Conservation (phyloP, 2,113 vertebrate genomes). For the Esox niger region DNA sequence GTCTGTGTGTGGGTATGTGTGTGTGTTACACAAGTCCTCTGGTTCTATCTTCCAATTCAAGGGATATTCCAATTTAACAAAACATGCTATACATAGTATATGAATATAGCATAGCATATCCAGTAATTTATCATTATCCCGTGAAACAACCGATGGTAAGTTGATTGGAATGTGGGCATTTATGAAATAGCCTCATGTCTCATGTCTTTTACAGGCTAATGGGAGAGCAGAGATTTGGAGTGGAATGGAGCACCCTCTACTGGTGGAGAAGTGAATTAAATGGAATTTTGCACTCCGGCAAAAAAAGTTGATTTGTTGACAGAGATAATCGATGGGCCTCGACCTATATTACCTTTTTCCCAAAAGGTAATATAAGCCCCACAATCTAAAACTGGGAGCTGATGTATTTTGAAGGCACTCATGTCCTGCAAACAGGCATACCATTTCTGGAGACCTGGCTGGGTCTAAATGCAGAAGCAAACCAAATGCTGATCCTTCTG, state of each 20-base stretch:
- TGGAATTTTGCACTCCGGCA: not conserved
- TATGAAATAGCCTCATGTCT: not conserved
- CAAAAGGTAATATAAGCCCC: not conserved
- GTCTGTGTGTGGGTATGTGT: not conserved
- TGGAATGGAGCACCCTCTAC: slow-evolving; percentile 19
- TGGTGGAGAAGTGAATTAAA: slow-evolving; percentile 1
- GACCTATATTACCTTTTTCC: not conserved
- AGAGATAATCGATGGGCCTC: not conserved
- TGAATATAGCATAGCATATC: no score
- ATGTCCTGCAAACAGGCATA: not conserved
- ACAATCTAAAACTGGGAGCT: not conserved
- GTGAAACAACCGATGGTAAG: not conserved
- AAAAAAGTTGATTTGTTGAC: not conserved
- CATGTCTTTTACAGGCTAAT: not conserved
- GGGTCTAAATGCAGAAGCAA: not conserved
- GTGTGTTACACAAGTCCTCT: not conserved
- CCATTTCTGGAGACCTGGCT: slow-evolving; percentile 13
- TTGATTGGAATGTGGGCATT: not conserved
- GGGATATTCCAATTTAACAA: no score
- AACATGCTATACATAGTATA: no score
- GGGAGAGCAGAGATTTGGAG: not conserved
- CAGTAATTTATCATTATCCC: not conserved
- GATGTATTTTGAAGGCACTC: slow-evolving; percentile 18
- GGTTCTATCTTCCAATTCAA: no score
- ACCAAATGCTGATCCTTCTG: not conserved